phyloP scores from a whole-genome alignment of 2,888 invertebrate species.

The Cactoblastis cactorum region DNA sequence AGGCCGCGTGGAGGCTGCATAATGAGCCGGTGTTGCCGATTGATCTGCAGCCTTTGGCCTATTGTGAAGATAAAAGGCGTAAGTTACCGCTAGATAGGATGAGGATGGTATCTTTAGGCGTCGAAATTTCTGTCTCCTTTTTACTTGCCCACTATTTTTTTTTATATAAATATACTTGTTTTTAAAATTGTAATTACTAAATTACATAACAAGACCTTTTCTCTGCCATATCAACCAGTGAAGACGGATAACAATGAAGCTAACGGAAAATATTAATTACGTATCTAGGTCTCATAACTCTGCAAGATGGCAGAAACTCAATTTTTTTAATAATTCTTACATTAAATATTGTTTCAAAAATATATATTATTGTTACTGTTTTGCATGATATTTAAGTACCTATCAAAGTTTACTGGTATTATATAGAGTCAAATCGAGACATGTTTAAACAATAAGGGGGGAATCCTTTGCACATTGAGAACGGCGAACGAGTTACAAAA shows the following conservation, averaged over 20 bases:
- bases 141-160: too few species aligned
- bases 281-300: too few species aligned
- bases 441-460: conserved; percentile 37
- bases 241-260: too few species aligned
- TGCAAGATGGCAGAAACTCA: too few species aligned
- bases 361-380: too few species aligned
- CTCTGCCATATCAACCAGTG: too few species aligned
- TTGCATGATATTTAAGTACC: too few species aligned
- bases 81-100: neutral
- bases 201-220: too few species aligned
- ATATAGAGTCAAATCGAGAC: conserved; percentile 34
- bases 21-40: conserved; percentile 70
- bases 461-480: conserved; percentile 31
- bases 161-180: neutral
- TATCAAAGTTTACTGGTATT: too few species aligned
- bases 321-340: too few species aligned
- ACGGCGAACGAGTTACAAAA: conserved; percentile 68
- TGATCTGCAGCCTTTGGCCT: conserved; percentile 43
- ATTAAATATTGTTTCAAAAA: too few species aligned
- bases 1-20: conserved; percentile 72
- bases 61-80: conserved; percentile 9
- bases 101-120: neutral
- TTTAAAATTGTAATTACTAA: neutral
- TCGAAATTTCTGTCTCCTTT: neutral
- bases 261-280: too few species aligned